Evolutionary conservation across 2,888 invertebrate species (phyloP), one percentile per base, ranked within the genome.

Genomic region (Keiferia lycopersicella): DNA sequence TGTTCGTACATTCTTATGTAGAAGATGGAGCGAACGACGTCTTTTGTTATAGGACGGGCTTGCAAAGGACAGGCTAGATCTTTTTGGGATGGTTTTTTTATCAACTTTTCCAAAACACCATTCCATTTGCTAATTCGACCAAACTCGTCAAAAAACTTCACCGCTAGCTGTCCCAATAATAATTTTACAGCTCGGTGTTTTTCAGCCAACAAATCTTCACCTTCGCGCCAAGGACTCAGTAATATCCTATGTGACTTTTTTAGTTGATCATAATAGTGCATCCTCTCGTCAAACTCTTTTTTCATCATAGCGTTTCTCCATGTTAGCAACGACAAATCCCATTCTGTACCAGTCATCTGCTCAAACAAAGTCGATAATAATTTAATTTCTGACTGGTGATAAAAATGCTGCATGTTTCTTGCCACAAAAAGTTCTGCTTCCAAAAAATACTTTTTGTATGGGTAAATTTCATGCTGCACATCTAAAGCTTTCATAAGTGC

Each of bases 351-450:
- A 4, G 59, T 67, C 84, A 91, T 85, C 71, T 88, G 84, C 10
- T 66, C 68, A 59, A 83, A 91, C 3, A 76, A 39, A 4, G 78
- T 76, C 61, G 79, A 84, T 80, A 91, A 79, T 70, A 80, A 82
- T 34, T 67, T 65, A 0, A 91, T 86, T 71, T 88, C 87, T 10
- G 89, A 86, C 69, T 91, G 91, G 67, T 90, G 90, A 68, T 91
- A 91, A 65, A 78, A 91, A 62, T 87, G 89, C 38, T 88, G 82
- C 0, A 88, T 87, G 70, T 91, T 91, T 67, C 85, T 90, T 84
- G 89, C 81, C 3, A 83, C 68, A 75, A 91, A 91, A 12, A 89
- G 70, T 73, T 90, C 88, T 0, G 79, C 79, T 76, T 91, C 91
- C 41, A 88, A 68, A 57, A 91, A 82, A 16, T 79, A 67, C 63